Evolutionary conservation across 2,113 vertebrate species (phyloP).

Genomic region (Syngnathus floridae): DNA sequence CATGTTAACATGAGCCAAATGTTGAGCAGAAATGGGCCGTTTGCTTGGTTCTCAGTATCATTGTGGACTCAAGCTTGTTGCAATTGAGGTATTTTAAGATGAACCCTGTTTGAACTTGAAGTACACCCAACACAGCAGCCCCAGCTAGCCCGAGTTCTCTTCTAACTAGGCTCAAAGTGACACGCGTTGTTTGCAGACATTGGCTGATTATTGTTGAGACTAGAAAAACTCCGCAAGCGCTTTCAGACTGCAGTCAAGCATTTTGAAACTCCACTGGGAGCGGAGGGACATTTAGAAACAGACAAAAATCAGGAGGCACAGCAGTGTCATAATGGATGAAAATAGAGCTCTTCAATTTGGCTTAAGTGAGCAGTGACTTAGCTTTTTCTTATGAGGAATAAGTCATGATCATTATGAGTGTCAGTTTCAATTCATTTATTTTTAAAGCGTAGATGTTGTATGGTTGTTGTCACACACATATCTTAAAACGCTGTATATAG

Average conservation of each 20-base stretch:
- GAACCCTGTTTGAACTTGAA: neutral
- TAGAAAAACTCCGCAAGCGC: conserved; percentile 17
- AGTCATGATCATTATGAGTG: conserved; percentile 11
- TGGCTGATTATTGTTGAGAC: conserved; percentile 5
- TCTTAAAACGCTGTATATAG: no score
- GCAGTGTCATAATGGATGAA: conserved; percentile 50
- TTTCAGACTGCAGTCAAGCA: conserved; percentile 33
- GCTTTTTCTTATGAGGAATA: conserved; percentile 50
- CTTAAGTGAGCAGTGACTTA: conserved; percentile 51
- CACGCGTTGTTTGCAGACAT: neutral
- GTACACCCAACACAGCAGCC: neutral
- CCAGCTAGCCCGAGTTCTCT: neutral
- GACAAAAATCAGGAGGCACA: conserved; percentile 48
- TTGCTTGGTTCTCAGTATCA: neutral
- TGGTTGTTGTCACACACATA: no score
- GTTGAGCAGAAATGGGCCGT: neutral
- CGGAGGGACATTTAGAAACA: conserved; percentile 53
- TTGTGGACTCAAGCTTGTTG: neutral
- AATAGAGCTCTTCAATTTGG: conserved; percentile 49
- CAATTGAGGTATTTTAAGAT: neutral
- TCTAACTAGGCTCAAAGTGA: neutral
- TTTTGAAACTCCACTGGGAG: conserved; percentile 34
- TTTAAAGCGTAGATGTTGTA: no score
- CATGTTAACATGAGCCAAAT: neutral
- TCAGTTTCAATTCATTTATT: no score